phyloP scores from a whole-genome alignment of 2,113 vertebrate genomes.

The Brachypodius melanocephalos region DNA sequence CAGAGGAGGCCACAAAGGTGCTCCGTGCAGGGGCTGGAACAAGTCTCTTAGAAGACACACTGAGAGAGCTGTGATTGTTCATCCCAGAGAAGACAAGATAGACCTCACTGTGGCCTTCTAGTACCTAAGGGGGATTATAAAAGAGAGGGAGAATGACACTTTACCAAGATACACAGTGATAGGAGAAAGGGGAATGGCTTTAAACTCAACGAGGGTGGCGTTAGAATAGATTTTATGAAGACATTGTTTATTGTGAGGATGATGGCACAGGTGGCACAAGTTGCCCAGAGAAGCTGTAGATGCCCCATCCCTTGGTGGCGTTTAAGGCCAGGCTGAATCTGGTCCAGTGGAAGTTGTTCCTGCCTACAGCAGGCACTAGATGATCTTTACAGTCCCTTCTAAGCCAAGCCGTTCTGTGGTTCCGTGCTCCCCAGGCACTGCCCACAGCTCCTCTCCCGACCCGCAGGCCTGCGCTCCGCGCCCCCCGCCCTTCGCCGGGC shows the following conservation, averaged over 20 bases:
- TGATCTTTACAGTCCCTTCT: no score
- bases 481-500: background rate
- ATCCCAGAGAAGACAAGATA: background rate
- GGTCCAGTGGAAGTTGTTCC: background rate
- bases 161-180: background rate
- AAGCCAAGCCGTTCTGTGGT: background rate
- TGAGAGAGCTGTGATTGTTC: background rate
- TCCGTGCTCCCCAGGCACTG: rapidly evolving
- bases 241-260: background rate
- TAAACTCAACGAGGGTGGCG: background rate
- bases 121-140: no score
- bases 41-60: background rate
- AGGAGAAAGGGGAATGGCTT: background rate
- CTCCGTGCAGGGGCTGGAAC: background rate
- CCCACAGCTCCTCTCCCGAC: rapidly evolving
- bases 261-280: no score
- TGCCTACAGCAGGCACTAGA: background rate
- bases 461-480: rapidly evolving
- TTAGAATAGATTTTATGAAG: background rate
- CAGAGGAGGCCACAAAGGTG: background rate
- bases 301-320: no score
- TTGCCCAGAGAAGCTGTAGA: background rate
- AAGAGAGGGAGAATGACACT: background rate
- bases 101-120: background rate
- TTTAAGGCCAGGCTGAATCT: background rate